Conservation (phyloP, 35 echinoderm and acorn worm species). For the Apostichopus parvimensis region DNA sequence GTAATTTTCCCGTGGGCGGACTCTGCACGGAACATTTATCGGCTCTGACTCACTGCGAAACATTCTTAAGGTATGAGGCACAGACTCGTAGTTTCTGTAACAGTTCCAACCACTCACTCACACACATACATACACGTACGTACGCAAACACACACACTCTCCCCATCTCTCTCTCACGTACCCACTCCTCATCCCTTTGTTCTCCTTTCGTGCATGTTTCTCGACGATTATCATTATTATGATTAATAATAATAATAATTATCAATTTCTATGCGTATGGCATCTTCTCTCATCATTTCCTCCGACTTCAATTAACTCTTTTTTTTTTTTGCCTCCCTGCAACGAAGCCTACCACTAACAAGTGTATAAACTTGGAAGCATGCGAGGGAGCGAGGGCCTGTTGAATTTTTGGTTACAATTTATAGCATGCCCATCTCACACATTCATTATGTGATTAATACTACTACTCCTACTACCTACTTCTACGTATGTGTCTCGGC, state of each 20-base stretch:
- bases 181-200: neutral
- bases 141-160: neutral
- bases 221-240: too few relatives aligned
- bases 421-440: constrained; percentile 8
- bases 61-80: constrained; percentile 18
- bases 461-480: neutral
- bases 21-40: constrained; percentile 19
- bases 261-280: neutral
- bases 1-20: constrained; percentile 24
- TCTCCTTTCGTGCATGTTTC: too few relatives aligned
- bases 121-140: too few relatives aligned
- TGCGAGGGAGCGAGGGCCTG: neutral
- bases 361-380: neutral
- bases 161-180: neutral
- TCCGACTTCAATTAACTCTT: neutral
- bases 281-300: neutral
- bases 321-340: neutral
- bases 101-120: too few relatives aligned
- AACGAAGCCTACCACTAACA: neutral
- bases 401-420: constrained; percentile 50
- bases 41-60: constrained; percentile 14
- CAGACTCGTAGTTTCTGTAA: neutral
- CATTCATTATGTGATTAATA: constrained; percentile 36
- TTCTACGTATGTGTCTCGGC: neutral
- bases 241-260: neutral